These are phyloP conservation scores for Cebus imitator DNA, from an alignment of 2,113 vertebrate species.

Conservation along the genomic window DNA sequence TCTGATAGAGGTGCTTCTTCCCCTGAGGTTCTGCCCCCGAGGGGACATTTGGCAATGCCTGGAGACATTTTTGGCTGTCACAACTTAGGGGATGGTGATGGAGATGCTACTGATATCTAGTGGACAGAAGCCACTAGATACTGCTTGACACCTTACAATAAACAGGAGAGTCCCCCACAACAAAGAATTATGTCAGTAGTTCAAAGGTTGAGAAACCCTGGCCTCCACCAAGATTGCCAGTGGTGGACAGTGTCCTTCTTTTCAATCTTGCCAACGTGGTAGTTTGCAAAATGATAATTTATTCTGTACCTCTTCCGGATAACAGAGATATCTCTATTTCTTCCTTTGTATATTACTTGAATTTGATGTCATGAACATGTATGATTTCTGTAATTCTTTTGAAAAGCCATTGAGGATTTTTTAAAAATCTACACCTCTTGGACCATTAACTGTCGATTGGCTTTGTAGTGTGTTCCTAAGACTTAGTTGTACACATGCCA, in stretches of 20 bases:
- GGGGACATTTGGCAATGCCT: not conserved
- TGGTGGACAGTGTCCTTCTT: not conserved
- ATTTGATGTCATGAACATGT: not conserved
- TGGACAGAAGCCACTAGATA: not conserved
- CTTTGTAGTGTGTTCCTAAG: not conserved
- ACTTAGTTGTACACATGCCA: slow-evolving; percentile 35
- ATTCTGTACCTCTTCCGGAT: not conserved
- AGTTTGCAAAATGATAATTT: not conserved
- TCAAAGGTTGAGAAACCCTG: not conserved
- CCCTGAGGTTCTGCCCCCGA: not conserved
- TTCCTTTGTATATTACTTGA: not conserved
- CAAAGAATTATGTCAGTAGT: not conserved
- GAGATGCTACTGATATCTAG: not conserved
- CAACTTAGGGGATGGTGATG: not conserved
- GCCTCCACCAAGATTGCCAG: not conserved
- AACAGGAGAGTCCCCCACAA: not conserved
- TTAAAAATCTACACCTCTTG: not conserved
- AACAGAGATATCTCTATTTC: not conserved
- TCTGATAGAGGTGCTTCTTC: not conserved
- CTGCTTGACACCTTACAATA: not conserved
- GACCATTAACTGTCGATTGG: not conserved
- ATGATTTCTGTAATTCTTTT: not conserved
- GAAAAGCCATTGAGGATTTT: not conserved
- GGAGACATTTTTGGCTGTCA: not conserved
- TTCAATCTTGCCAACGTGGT: not conserved